A percentile compares a stretch with the other conserved stretches of the same genome.
Evolutionary conservation across 2,888 invertebrate species (phyloP).

Genomic region (Chironomus riparius): DNA sequence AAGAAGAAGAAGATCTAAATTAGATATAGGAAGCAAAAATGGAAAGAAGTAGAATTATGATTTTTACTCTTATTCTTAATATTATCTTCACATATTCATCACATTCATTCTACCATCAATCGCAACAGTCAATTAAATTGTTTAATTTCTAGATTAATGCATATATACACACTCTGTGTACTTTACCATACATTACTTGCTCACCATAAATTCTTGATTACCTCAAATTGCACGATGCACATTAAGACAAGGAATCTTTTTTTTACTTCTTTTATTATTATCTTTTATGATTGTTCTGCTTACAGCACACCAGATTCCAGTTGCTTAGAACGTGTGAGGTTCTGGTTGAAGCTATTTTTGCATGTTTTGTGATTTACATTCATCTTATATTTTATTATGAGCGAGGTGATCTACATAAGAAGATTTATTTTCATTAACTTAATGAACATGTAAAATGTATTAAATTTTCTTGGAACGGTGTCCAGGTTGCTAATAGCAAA

Average conservation of each 20-base stretch:
- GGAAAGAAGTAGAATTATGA: neutral
- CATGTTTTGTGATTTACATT: neutral
- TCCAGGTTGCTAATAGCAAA: no score
- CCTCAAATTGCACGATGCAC: slow-evolving; percentile 17
- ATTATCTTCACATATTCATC: neutral
- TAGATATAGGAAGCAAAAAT: neutral
- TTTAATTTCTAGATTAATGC: slow-evolving; percentile 23
- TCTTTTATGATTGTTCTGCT: slow-evolving; percentile 13
- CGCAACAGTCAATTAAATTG: slow-evolving; percentile 22
- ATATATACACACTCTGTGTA: neutral
- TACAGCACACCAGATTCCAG: neutral
- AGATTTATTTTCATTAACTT: no score
- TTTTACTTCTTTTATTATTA: neutral
- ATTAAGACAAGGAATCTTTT: slow-evolving; percentile 9
- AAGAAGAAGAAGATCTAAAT: neutral
- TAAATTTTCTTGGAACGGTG: no score
- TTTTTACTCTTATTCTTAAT: neutral
- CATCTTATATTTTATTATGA: no score
- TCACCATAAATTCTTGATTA: slow-evolving; percentile 5
- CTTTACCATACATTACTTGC: neutral
- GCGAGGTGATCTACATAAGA: no score
- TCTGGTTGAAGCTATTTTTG: neutral
- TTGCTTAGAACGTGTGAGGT: slow-evolving; percentile 6
- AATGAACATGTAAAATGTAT: no score
- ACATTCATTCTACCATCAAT: neutral